Evolutionary conservation across 2,797 vertebrate genomes (phyloP).

Genomic region (Sitta carolinensis): DNA sequence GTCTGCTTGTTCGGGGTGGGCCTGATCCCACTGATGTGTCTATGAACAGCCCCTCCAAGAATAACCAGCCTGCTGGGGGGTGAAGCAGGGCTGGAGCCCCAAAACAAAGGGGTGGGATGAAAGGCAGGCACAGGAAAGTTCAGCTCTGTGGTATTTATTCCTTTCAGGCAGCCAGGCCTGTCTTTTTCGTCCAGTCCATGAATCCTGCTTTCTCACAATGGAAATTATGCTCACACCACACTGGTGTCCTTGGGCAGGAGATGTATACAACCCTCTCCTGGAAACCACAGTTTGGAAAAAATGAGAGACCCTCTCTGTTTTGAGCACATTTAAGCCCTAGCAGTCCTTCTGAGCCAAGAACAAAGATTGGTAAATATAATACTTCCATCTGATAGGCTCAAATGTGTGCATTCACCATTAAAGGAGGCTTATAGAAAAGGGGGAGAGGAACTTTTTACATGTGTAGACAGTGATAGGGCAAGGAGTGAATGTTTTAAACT

Average conservation of each 20-base stretch:
- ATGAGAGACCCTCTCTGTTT: not conserved
- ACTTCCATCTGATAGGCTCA: not conserved
- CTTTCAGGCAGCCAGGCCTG: not conserved
- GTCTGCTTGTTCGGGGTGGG: not conserved
- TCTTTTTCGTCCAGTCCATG: not conserved
- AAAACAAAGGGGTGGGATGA: not conserved
- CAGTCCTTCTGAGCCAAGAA: not conserved
- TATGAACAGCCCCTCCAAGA: not conserved
- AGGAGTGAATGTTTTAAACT: not conserved
- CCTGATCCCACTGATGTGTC: not conserved
- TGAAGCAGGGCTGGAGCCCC: not conserved
- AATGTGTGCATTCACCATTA: not conserved
- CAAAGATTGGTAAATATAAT: not conserved
- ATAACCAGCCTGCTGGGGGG: not conserved
- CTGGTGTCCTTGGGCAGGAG: not conserved
- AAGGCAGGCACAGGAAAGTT: not conserved
- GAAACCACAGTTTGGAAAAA: not conserved
- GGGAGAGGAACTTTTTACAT: not conserved
- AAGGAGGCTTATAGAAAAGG: not conserved
- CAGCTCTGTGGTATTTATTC: not conserved
- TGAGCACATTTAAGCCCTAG: not conserved
- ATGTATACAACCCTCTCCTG: not conserved
- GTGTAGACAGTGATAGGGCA: accelerated
- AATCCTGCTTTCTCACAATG: not conserved
- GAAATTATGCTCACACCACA: not conserved